phyloP scores from a whole-genome alignment of 1,140 invertebrate genomes.

The Pseudomyrmex cubaensis region DNA sequence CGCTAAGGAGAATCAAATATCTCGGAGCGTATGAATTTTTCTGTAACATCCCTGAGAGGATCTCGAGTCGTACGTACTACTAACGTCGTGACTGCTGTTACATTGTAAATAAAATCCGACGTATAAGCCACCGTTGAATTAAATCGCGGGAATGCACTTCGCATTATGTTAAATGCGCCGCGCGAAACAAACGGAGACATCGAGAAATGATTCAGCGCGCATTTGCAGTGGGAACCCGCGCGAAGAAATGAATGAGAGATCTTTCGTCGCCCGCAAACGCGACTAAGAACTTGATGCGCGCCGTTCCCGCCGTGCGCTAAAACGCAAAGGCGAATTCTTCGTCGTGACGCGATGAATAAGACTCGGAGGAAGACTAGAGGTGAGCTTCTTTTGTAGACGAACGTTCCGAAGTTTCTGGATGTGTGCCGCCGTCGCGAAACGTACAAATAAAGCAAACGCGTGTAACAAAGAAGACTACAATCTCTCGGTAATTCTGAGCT shows the following conservation, averaged over 20 bases:
- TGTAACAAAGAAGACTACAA: conserved; percentile 7
- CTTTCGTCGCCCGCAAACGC: conserved; percentile 16
- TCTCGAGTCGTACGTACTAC: too few species aligned
- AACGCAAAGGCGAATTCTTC: conserved; percentile 18
- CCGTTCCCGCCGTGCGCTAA: conserved; percentile 3
- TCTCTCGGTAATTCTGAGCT: background rate
- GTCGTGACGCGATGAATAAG: conserved; percentile 15
- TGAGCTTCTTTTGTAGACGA: conserved; percentile 6
- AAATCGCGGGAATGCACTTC: conserved; percentile 27
- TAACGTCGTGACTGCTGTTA: too few species aligned
- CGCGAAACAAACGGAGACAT: conserved; percentile 30
- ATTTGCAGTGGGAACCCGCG: conserved; percentile 32
- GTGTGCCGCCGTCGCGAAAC: background rate
- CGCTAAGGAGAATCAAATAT: too few species aligned
- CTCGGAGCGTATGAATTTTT: too few species aligned
- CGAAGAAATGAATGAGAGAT: conserved; percentile 47
- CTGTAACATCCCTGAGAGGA: too few species aligned
- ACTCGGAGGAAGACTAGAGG: background rate
- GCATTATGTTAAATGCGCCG: conserved; percentile 15
- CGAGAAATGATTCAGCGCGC: conserved; percentile 25
- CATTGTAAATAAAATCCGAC: too few species aligned
- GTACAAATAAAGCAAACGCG: conserved; percentile 20
- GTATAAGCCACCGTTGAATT: conserved; percentile 10
- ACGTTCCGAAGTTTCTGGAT: conserved; percentile 23
- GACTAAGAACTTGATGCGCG: conserved; percentile 34